These are phyloP conservation scores for Limnephilus rhombicus DNA, from an alignment of 2,888 invertebrate genomes.

Conservation along the genomic window DNA sequence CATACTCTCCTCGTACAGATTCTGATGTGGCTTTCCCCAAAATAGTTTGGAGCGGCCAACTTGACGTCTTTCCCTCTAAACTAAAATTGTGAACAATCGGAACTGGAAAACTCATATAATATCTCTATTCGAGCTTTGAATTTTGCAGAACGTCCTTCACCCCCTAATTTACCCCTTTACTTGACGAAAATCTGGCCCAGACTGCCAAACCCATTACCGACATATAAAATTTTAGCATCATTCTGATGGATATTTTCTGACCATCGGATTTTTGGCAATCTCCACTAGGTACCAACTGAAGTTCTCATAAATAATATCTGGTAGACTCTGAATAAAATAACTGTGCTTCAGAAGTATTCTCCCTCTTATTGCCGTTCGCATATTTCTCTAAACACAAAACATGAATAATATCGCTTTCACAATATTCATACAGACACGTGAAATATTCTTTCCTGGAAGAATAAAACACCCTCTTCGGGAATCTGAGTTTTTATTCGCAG, in stretches of 20 bases:
- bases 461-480: conserved; percentile 31
- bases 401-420: conserved; percentile 46
- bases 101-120: neutral
- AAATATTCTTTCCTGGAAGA: conserved; percentile 38
- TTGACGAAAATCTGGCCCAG: neutral
- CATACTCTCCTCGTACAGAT: too few relatives aligned
- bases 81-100: neutral
- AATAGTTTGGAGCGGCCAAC: too few relatives aligned
- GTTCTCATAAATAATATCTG: neutral
- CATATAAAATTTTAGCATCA: neutral
- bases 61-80: too few relatives aligned
- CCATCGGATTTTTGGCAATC: neutral
- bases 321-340: conserved; percentile 37
- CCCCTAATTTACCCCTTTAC: neutral
- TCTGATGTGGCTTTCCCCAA: too few relatives aligned
- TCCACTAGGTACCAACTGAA: neutral
- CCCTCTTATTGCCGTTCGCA: conserved; percentile 36
- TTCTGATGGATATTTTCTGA: neutral
- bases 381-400: conserved; percentile 47
- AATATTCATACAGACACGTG: conserved; percentile 39
- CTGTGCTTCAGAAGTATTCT: neutral
- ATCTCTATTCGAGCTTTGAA: neutral
- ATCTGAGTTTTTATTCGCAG: conserved; percentile 34
- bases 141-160: neutral
- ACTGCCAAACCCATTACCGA: neutral